phyloP scores from a whole-genome alignment of 2,888 invertebrate genomes.

The Lepidonotus clava region DNA sequence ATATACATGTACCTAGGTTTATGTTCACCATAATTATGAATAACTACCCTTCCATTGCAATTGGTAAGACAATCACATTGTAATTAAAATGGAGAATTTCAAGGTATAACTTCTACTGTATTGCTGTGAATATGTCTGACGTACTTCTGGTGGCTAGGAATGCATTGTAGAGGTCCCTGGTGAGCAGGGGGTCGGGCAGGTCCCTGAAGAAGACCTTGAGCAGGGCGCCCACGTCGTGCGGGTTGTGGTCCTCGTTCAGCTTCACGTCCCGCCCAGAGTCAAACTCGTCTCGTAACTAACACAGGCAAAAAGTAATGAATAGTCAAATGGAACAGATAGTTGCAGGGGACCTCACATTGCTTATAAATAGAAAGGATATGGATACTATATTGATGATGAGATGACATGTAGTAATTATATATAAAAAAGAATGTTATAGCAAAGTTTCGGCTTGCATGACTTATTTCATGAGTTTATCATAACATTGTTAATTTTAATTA shows the following conservation, averaged over 20 bases:
- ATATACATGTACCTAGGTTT: no score
- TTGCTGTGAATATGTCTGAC: constrained; percentile 72
- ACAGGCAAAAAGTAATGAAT: constrained; percentile 9
- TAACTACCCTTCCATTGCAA: no score
- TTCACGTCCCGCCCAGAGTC: constrained; percentile 85
- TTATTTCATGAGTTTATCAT: neutral
- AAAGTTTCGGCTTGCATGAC: no score
- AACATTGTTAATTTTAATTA: neutral
- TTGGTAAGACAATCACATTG: no score
- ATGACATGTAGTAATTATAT: no score
- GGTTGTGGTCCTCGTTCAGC: constrained; percentile 90
- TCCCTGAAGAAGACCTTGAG: constrained; percentile 96
- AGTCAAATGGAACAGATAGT: no score
- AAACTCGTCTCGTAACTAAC: constrained; percentile 92
- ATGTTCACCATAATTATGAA: no score
- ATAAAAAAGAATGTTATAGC: no score
- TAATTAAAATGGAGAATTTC: no score
- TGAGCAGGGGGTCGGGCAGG: constrained; percentile 94
- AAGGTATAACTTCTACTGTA: neutral
- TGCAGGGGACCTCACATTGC: no score
- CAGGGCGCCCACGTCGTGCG: constrained; percentile 95
- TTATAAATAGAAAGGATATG: no score
- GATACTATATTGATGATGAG: no score
- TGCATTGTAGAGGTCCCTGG: constrained; percentile 92
- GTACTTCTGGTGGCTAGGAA: constrained; percentile 95